These are phyloP conservation scores for Brachypodius melanocephalos DNA, from an alignment of 2,113 vertebrate genomes.

Conservation along the genomic window DNA sequence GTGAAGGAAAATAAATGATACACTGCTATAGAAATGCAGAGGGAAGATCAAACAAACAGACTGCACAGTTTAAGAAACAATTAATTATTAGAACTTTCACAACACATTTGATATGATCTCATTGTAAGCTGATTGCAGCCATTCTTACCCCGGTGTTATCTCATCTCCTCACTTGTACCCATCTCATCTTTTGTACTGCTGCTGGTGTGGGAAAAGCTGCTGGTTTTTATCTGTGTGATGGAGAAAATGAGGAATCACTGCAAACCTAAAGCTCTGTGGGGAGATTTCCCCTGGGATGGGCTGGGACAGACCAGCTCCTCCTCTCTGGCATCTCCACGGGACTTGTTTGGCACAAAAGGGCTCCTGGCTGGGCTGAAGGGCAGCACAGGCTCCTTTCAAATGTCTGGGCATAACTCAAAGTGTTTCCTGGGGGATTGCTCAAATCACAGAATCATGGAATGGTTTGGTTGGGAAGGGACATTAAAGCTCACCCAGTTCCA, in stretches of 20 bases:
- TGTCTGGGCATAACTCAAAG: neutral
- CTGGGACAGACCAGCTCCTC: neutral
- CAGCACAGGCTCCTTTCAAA: neutral
- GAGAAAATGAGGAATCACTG: neutral
- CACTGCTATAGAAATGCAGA: neutral
- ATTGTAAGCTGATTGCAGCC: neutral
- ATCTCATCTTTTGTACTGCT: neutral
- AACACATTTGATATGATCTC: neutral
- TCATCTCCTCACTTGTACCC: neutral
- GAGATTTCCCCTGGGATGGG: neutral
- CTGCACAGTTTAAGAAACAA: slow-evolving; percentile 36
- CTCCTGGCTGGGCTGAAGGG: neutral
- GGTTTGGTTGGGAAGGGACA: neutral
- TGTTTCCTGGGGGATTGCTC: neutral
- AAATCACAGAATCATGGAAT: neutral
- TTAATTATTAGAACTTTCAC: slow-evolving; percentile 34
- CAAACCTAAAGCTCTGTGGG: neutral
- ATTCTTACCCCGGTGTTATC: neutral
- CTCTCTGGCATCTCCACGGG: neutral
- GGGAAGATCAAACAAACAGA: slow-evolving; percentile 2
- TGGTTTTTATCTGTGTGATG: neutral
- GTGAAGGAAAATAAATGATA: neutral
- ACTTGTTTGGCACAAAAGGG: neutral
- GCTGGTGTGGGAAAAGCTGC: neutral
- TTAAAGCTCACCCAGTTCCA: accelerated